A percentile compares a stretch with the other conserved stretches of the same genome.
These are phyloP conservation scores for Chrysomela aeneicollis DNA, from an alignment of 2,888 invertebrate species.

Conservation along the genomic window DNA sequence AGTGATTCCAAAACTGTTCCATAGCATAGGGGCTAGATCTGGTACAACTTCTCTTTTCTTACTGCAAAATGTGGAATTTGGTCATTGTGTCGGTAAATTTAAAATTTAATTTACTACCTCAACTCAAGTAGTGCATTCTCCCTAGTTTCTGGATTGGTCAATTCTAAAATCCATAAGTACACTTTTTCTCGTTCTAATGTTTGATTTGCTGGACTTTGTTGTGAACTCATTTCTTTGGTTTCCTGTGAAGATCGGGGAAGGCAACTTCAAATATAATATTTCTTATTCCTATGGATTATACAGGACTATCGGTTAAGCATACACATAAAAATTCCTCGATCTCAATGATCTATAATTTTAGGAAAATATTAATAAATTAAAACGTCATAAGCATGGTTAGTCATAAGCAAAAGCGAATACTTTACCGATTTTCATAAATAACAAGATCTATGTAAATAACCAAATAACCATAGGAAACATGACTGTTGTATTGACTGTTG, in stretches of 20 bases:
- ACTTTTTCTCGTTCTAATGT: conserved; percentile 88
- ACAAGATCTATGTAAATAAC: no score
- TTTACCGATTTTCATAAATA: no score
- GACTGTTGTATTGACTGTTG: no score
- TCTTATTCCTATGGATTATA: no score
- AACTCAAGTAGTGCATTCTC: conserved; percentile 97
- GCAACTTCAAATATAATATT: neutral
- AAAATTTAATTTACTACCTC: conserved; percentile 65
- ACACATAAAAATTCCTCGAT: no score
- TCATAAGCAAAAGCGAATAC: no score
- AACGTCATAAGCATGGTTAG: no score
- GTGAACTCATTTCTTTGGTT: neutral
- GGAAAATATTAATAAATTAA: no score
- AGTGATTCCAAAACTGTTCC: conserved; percentile 98
- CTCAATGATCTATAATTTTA: no score
- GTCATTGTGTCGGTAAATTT: conserved; percentile 8
- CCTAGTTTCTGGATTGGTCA: conserved; percentile 92
- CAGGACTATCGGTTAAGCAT: no score
- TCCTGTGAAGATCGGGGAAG: neutral
- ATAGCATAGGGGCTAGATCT: conserved; percentile 97
- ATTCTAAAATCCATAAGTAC: conserved; percentile 89
- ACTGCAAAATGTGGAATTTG: conserved; percentile 57
- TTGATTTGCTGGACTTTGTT: conserved; percentile 73
- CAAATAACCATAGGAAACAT: no score
- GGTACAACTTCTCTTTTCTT: conserved; percentile 90